Base-by-base conservation (phyloP, 1,140 invertebrate species). In the Megalopta genalis region DNA sequence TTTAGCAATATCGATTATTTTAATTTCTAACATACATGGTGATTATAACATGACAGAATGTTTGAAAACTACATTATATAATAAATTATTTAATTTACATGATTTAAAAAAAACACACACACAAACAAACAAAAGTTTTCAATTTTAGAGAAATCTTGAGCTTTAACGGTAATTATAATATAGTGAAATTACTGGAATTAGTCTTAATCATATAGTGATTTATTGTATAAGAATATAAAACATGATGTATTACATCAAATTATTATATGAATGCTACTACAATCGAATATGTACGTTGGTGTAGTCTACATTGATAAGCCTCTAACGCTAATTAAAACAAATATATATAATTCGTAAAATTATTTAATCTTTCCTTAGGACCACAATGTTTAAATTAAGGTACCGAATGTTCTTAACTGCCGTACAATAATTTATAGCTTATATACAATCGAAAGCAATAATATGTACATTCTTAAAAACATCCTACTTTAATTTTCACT, bases 381-480 rank as follows among this genome's bases (percentile, higher is more conserved):
- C 18, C 18, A 57, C 52, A 57, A 57, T 21, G 7, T n/a, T 21
- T 57, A 73, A 64, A 23, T 63, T 73, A 6, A 39, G 52, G 18
- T n/a, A 7, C 25, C 10, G 42, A 9, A 39, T 25, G 27, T 68
- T 59, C 57, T 25, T 42, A 75, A 66, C 25, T 46, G 42, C 60
- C 59, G 14, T 67, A 67, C 14, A 57, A 32, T 46, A 75, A 76
- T 68, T 68, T 67, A 46, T n/a, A 39, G 7, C 46, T 42, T 39
- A 69, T 77, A 23, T 69, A 67, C 27, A 68, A 68, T 77, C 46
- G 59, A 77, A 77, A 18, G 59, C 37, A 67, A 76, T 60, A 60
- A 66, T 60, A 69, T 76, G 39, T 16, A 23, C 65, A 76, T 39
- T 60, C 46, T 12, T 37, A 60, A 8, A 66, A 57, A 68, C 59